A percentile compares a stretch with the other conserved stretches of the same genome.
phyloP scores from a whole-genome alignment of 1,140 invertebrate species.

The Drosophila lacertosa region DNA sequence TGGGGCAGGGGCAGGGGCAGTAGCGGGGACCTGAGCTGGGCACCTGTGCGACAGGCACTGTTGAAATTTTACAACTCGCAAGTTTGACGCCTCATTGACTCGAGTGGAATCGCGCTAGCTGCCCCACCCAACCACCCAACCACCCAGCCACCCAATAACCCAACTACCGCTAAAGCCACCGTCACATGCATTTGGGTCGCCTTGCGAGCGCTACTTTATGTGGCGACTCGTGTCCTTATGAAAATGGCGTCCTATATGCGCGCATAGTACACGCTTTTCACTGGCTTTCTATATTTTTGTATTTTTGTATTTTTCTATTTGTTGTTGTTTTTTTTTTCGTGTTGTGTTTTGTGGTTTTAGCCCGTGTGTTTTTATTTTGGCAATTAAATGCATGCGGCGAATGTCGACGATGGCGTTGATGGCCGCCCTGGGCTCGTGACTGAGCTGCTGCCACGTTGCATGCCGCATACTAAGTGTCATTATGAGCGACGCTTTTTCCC shows the following conservation, averaged over 20 bases:
- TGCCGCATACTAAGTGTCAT: constrained; percentile 83
- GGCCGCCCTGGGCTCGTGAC: constrained; percentile 71
- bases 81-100: constrained; percentile 81
- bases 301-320: constrained; percentile 27
- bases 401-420: constrained; percentile 70
- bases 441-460: constrained; percentile 78
- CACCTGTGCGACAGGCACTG: constrained; percentile 71
- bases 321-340: constrained; percentile 12
- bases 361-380: constrained; percentile 77
- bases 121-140: constrained; percentile 15
- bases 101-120: constrained; percentile 58
- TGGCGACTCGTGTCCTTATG: constrained; percentile 44
- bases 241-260: constrained; percentile 73
- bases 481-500: constrained; percentile 62
- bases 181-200: constrained; percentile 78
- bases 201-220: constrained; percentile 71
- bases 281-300: constrained; percentile 53
- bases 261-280: constrained; percentile 72
- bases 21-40: constrained; percentile 7
- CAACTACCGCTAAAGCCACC: not conserved
- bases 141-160: not conserved
- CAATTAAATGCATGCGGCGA: constrained; percentile 83
- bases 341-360: constrained; percentile 18
- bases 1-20: not conserved
- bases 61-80: constrained; percentile 82